Base-by-base conservation (phyloP, 2,113 vertebrate species). In the Caranx ignobilis region DNA sequence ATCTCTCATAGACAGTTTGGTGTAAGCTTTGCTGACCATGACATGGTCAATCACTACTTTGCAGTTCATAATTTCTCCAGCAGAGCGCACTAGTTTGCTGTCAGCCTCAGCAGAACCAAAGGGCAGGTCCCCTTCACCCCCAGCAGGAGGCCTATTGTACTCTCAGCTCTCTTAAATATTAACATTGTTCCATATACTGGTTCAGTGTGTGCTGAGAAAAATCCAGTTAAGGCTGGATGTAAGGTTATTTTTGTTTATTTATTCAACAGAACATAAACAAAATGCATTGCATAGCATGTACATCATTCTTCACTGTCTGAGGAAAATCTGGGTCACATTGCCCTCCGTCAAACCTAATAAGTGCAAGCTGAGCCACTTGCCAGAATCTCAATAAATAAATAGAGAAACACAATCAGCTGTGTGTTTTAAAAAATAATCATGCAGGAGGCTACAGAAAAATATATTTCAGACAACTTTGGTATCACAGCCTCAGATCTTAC, bases 201-300 rank as follows among this genome's bases (percentile, higher is more conserved):
- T 37, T 57, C n/a, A 75, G 48, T 37, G 26, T 45, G 26, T 37
- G 45, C 15, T 7, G 1, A 19, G n/a, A 21, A 1, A 45, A 54
- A 2, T 48, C 8, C 9, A 12, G 39, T 60, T 21, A 16, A 54
- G 9, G 31, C 6, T 31, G 50, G 26, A 34, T 6, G 34, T 31
- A 3, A 35, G 18, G 9, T 79, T 41, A 18, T 56, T 61, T 69
- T 64, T 5, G 63, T 91, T 88, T 79, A 76, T 90, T 93, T 72
- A 88, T 66, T 87, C 67, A 87, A 86, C 70, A 71, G 71, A 92
- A 90, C 79, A 86, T 79, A 77, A 83, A 84, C 64, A 85, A 56
- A 90, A 84, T 5, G 61, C 79, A 88, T 90, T 88, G 83, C 84
- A 91, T 87, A 86, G 84, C 82, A 88, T 70, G 85, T 86, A 88